Evolutionary conservation across 2,888 invertebrate species (phyloP), one percentile per base, ranked within the genome.

Genomic region (Netelia melanura): DNA sequence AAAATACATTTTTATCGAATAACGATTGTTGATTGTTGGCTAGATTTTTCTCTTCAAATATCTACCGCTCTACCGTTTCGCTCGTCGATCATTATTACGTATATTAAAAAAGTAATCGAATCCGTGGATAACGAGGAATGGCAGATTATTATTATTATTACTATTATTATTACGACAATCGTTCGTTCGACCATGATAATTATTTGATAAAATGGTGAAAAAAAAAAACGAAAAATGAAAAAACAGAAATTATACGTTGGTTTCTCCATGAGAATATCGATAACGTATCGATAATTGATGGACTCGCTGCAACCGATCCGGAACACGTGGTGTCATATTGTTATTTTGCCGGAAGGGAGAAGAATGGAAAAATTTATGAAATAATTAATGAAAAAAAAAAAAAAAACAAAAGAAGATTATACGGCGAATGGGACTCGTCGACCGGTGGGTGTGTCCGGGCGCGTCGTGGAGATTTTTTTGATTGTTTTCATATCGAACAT

Each of bases 401-500:
- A 0, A 17, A 17, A 17, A 65, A 62, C 43, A 17, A 17, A 0
- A 17, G 0, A 17, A 71, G 10, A 64, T 67, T 44, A 85, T 80
- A 85, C 75, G 86, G 85, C 85, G 87, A 87, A 88, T 85, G 87
- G 85, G 83, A 86, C 71, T 58, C 58, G 58, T 58, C 17, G 21
- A 21, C 23, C 17, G n/a, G 17, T 21, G 17, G n/a, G 14, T 0
- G 17, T 5, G 17, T 56, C 17, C 25, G 3, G 9, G 9, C 58
- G 21, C 58, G 9, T 17, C 21, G 21, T 17, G 44, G 21, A 52
- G 17, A 56, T 21, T 56, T 38, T 9, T 61, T 64, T 68, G 23
- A 17, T 65, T 25, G 1, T 52, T 52, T 52, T 71, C 30, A 6
- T 48, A 5, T 21, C n/a, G 64, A n/a, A 96, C 97, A 94, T 97